Evolutionary conservation across 2,888 invertebrate genomes (phyloP), one percentile per base, ranked within the genome.

Genomic region (Xylota segnis): DNA sequence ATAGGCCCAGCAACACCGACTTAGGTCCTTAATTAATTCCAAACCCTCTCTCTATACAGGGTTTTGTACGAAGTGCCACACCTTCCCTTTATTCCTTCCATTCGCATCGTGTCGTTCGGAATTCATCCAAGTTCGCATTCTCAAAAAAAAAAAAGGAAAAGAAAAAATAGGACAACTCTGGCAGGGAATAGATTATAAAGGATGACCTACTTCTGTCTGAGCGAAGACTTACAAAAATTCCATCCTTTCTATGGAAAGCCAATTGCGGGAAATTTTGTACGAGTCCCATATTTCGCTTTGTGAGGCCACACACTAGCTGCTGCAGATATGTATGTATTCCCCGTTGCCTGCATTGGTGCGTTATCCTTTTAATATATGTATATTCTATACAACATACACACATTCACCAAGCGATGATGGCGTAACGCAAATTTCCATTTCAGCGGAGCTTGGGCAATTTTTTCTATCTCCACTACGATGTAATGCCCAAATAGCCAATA

Each of bases 11-110:
- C 54, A 45, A 34, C 16, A 40, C 32, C 37, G 59, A 52, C 34
- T 16, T 58, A 63, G 52, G 75, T 45, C 76, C 65, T 76, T 84
- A 75, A 81, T 84, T 84, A 65, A 81, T 76, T 81, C 71, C 56
- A 63, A 43, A 43, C 70, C 32, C 54, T 14, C 14, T 14, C 6
- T 4, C 43, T 18, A 63, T 50, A 43, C 14, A 70, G 32, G 32
- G 50, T 16, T n/a, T 50, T 59, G 16, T 43, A 6, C n/a, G n/a
- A n/a, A n/a, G n/a, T 29, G 7, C 59, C 40, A 45, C 34, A 18
- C 45, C 59, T 27, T 18, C 9, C 50, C 45, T 54, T 37, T 16
- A 14, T 45, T 6, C 29, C 27, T n/a, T n/a, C n/a, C n/a, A n/a
- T n/a, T n/a, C n/a, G n/a, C 29, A 2, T 14, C 29, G 5, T 40